Evolutionary conservation across 2,888 invertebrate species (phyloP), one percentile per base, ranked within the genome.

Genomic region (Keiferia lycopersicella): DNA sequence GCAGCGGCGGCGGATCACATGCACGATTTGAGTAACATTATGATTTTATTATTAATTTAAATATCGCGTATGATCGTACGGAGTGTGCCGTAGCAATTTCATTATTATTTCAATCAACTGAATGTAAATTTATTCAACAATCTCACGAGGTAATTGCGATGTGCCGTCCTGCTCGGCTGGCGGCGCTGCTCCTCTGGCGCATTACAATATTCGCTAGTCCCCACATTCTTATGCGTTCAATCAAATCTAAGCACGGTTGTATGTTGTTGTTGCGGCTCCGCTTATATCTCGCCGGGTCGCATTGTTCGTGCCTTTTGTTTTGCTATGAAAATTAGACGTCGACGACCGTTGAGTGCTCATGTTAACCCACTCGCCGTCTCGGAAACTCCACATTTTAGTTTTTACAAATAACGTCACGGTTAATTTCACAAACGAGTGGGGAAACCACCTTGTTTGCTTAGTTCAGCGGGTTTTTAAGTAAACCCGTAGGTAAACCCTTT

Each of bases 111-210:
- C 91, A 91, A 91, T 91, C 91, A 91, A 88, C 87, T 87, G 84
- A 90, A 91, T 91, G 91, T 91, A 91, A 91, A 91, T 91, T 90
- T 91, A 91, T 91, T 91, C 91, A 89, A 91, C 90, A 91, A 90
- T 91, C 91, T 91, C 89, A 89, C 87, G 85, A 86, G 88, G 91
- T 91, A 91, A 91, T 91, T 91, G 91, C 89, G 87, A 82, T 84
- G 75, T 74, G 72, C 76, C 75, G 70, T 85, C 86, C 76, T 83
- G 67, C 74, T 86, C 80, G 68, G 66, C 65, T 71, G 63, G 70
- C 68, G 68, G 61, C 66, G 65, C 66, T 82, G 81, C 73, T 81
- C 65, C 69, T 79, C 76, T 69, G 72, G 63, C 81, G 71, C 78
- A 74, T 76, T 79, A 78, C 74, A 72, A 70, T 74, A 73, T 81